phyloP scores from a whole-genome alignment of 2,888 invertebrate species.

The Perithous albicinctus region DNA sequence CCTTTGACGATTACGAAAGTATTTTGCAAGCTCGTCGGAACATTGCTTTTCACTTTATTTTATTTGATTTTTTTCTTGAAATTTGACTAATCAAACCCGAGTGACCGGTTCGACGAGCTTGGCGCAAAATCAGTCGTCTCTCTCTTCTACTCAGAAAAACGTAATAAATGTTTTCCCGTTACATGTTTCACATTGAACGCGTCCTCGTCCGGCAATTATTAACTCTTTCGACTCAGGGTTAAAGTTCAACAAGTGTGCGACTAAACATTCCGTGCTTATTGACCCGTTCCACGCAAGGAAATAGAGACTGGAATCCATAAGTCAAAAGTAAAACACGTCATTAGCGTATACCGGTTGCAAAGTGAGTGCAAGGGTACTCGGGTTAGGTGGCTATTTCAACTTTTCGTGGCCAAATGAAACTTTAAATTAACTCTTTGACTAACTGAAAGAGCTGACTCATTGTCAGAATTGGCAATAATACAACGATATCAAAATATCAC shows the following conservation, averaged over 20 bases:
- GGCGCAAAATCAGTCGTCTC: not conserved
- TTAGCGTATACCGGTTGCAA: not conserved
- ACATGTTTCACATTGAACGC: not conserved
- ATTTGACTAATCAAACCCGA: constrained; percentile 4
- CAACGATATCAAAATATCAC: no score
- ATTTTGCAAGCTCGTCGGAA: constrained; percentile 30
- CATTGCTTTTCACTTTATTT: constrained; percentile 50
- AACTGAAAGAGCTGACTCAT: not conserved
- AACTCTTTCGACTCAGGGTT: constrained; percentile 13
- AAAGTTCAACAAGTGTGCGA: constrained; percentile 37
- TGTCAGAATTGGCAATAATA: no score
- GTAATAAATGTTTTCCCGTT: not conserved
- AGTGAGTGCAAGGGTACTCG: constrained; percentile 10
- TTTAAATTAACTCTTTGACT: constrained; percentile 6
- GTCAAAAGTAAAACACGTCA: not conserved
- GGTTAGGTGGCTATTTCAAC: no score
- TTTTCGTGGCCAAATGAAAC: not conserved
- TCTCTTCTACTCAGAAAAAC: not conserved
- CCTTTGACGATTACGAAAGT: constrained; percentile 71
- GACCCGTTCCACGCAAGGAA: constrained; percentile 3
- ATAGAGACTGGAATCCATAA: not conserved
- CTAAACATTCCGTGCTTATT: not conserved
- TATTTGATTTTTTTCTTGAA: not conserved
- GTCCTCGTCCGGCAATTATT: constrained; percentile 22
- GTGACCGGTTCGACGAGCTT: constrained; percentile 9